Base-by-base conservation (phyloP, 2,797 vertebrate species). In the Melanotaenia maccullochi region DNA sequence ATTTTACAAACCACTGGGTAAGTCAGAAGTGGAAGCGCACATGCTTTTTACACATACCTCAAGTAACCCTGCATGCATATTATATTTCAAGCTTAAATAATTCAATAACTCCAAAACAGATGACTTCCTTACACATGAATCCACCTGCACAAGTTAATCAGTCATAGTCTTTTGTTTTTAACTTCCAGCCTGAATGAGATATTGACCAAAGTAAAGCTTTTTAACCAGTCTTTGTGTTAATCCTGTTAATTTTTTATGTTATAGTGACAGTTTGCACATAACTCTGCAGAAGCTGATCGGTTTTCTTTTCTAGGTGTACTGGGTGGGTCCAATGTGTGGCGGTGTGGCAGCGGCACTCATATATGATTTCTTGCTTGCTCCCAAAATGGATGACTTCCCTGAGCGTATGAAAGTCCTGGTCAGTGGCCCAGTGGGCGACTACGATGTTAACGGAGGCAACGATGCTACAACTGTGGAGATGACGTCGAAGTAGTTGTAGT, bases 241-340 rank as follows among this genome's bases (percentile, higher is more conserved):
- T 55, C 25, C 5, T 5, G 7, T 22, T 20, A 24, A 40, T 3
- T 42, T 51, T 58, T 52, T 54, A 47, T 66, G 38, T 24, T 68
- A 63, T 74, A 70, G 58, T 9, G 12, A 44, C 18, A 28, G 8
- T 44, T 66, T 22, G 5, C 25, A 44, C 42, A 49, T 49, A 25
- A 71, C 22, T 28, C 20, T 3, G 30, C 51, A 60, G 32, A 36
- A 9, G 64, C 38, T 85, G 61, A 87, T 75, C 28, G 2, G 2
- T 22, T 69, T 2, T 75, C 49, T 47, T 5, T 79, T 73, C 11
- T 89, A 99, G 98, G 95, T 99, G 60, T 99, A 97, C 92, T 99
- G 98, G 98, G 97, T 99, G 70, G 98, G 98, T 20, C 98, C 98
- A 0, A 95, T 99, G 91, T 96, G 97, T 0, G 98, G 98, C 1